These are phyloP conservation scores for Mobula birostris DNA, from an alignment of 2,113 vertebrate species.

Conservation along the genomic window DNA sequence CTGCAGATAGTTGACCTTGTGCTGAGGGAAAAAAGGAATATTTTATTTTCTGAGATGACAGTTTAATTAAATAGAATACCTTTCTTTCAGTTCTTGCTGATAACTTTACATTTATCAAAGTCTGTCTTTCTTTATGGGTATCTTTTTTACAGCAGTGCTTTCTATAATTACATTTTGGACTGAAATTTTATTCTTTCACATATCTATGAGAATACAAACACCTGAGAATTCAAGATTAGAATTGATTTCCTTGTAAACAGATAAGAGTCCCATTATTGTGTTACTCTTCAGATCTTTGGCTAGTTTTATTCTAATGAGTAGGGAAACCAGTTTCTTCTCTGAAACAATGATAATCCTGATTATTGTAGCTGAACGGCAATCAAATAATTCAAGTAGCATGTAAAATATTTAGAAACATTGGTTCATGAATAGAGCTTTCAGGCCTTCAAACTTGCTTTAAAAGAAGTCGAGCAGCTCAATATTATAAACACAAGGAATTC, in stretches of 20 bases:
- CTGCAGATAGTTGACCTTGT: constrained; percentile 7
- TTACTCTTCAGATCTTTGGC: background rate
- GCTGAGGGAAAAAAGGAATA: background rate
- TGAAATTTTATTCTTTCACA: constrained; percentile 30
- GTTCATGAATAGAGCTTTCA: too few species aligned
- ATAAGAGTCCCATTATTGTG: background rate
- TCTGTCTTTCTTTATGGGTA: background rate
- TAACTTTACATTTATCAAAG: constrained; percentile 32
- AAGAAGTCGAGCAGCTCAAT: too few species aligned
- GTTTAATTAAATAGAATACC: constrained; percentile 34
- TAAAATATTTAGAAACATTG: background rate
- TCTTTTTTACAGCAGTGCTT: background rate
- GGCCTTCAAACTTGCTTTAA: too few species aligned
- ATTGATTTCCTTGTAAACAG: background rate
- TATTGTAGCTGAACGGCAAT: background rate
- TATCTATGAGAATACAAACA: background rate
- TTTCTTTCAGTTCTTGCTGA: background rate
- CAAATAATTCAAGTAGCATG: background rate
- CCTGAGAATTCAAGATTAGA: background rate
- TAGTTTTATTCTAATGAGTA: background rate
- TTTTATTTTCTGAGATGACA: constrained; percentile 34
- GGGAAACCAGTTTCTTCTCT: background rate
- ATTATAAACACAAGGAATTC: too few species aligned
- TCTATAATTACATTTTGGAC: background rate
- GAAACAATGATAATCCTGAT: background rate